A percentile compares a stretch with the other conserved stretches of the same genome.
Conservation (phyloP, 2,113 vertebrate genomes). For the Myiozetetes cayanensis region DNA sequence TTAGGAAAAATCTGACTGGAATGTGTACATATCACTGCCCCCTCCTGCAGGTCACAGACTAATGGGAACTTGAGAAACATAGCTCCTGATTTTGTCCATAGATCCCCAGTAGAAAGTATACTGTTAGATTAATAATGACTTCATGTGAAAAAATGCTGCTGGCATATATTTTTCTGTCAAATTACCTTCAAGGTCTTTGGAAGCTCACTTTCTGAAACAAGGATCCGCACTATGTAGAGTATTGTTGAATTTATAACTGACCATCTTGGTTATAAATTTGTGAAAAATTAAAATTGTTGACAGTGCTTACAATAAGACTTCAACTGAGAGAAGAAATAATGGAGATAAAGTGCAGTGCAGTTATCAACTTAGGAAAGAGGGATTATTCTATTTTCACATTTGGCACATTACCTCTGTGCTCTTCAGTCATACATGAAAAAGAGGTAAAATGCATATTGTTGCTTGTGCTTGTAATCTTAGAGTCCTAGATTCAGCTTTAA, state of each 20-base stretch:
- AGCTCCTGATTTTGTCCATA: not conserved
- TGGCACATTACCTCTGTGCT: not conserved
- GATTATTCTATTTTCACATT: not conserved
- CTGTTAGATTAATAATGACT: not conserved
- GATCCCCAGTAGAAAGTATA: not conserved
- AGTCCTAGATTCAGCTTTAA: not conserved
- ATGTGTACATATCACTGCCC: not conserved
- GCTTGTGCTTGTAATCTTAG: not conserved
- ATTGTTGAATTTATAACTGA: not conserved
- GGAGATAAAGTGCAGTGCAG: not conserved
- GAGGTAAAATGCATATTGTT: not conserved
- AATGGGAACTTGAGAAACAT: not conserved
- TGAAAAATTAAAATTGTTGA: not conserved
- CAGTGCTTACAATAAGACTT: not conserved
- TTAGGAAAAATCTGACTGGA: not conserved
- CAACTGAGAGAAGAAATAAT: not conserved
- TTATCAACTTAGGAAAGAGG: not conserved
- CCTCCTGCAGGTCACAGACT: not conserved
- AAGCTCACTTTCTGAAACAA: not conserved
- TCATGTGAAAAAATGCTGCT: not conserved
- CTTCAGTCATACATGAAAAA: not conserved
- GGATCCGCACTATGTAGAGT: not conserved
- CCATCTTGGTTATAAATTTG: not conserved
- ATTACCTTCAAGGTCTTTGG: not conserved
- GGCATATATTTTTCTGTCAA: not conserved